A percentile compares a stretch with the other conserved stretches of the same genome.
phyloP scores from a whole-genome alignment of 2,797 vertebrate genomes.

The Phoeniculus purpureus region DNA sequence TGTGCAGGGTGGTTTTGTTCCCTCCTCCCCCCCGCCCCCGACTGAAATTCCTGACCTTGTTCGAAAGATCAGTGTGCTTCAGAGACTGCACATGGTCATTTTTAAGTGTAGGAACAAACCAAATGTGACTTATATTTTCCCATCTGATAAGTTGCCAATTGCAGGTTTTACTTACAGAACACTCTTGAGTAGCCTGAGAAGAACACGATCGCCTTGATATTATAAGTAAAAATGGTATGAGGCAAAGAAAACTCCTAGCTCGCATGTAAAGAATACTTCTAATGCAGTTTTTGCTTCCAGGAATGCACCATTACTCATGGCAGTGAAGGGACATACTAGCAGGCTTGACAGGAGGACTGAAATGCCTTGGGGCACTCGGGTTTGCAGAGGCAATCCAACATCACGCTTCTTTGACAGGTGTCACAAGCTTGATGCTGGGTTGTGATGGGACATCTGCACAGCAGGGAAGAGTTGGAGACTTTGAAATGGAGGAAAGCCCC shows the following conservation, averaged over 20 bases:
- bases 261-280: slow-evolving; percentile 15
- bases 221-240: slow-evolving; percentile 59
- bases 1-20: slow-evolving; percentile 16
- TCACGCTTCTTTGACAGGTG: slow-evolving; percentile 2
- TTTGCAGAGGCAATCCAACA: neutral
- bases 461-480: neutral
- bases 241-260: slow-evolving; percentile 48
- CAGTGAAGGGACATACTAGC: slow-evolving; percentile 22
- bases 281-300: slow-evolving; percentile 55
- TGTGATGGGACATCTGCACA: neutral
- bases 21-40: too few species aligned
- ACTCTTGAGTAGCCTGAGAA: slow-evolving; percentile 48
- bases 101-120: slow-evolving; percentile 26
- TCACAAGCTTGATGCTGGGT: fast-evolving
- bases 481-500: neutral
- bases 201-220: slow-evolving; percentile 63
- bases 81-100: slow-evolving; percentile 42
- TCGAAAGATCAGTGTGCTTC: slow-evolving; percentile 30
- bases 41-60: slow-evolving; percentile 52
- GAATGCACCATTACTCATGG: neutral
- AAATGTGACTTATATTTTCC: slow-evolving; percentile 59
- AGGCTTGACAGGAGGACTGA: slow-evolving; percentile 4
- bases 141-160: slow-evolving; percentile 55
- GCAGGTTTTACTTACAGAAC: slow-evolving; percentile 57
- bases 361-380: neutral